phyloP scores from a whole-genome alignment of 2,113 vertebrate genomes.

The Datnioides undecimradiatus region DNA sequence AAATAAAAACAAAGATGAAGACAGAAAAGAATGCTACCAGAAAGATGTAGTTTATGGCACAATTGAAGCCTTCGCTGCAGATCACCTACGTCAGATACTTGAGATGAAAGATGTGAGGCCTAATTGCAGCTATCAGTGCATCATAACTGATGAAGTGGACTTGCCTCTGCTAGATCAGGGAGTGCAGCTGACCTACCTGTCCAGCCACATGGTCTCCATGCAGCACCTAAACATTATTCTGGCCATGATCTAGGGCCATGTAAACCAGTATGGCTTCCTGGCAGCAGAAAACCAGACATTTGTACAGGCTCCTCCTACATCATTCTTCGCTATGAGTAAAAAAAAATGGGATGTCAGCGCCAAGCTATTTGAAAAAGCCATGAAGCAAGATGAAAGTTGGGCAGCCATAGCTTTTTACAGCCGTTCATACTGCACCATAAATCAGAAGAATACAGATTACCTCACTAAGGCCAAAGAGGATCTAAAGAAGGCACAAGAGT shows the following conservation, averaged over 20 bases:
- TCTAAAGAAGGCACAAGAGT: constrained; percentile 21
- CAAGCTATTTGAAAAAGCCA: constrained; percentile 31
- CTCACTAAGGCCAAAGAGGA: constrained; percentile 23
- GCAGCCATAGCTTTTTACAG: constrained; percentile 44
- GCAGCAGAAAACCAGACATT: too few relatives aligned
- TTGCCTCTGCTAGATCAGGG: constrained; percentile 42
- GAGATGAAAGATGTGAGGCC: constrained; percentile 48
- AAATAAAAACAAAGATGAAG: constrained; percentile 20
- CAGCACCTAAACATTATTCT: too few relatives aligned
- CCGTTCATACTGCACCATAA: constrained; percentile 27
- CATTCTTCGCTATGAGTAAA: constrained; percentile 2
- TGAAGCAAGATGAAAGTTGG: constrained; percentile 31
- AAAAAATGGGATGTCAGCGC: not conserved
- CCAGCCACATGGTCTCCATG: too few relatives aligned
- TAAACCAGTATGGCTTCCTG: too few relatives aligned
- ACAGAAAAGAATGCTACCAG: constrained; percentile 37
- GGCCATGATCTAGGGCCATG: too few relatives aligned
- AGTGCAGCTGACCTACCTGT: constrained; percentile 54
- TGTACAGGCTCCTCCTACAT: too few relatives aligned
- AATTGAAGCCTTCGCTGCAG: constrained; percentile 22
- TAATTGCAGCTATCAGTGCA: constrained; percentile 43
- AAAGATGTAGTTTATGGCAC: constrained; percentile 49
- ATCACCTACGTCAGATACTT: too few relatives aligned
- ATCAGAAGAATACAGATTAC: not conserved
- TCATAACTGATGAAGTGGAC: constrained; percentile 55